phyloP scores from a whole-genome alignment of 2,797 vertebrate species.

The Catharus ustulatus region DNA sequence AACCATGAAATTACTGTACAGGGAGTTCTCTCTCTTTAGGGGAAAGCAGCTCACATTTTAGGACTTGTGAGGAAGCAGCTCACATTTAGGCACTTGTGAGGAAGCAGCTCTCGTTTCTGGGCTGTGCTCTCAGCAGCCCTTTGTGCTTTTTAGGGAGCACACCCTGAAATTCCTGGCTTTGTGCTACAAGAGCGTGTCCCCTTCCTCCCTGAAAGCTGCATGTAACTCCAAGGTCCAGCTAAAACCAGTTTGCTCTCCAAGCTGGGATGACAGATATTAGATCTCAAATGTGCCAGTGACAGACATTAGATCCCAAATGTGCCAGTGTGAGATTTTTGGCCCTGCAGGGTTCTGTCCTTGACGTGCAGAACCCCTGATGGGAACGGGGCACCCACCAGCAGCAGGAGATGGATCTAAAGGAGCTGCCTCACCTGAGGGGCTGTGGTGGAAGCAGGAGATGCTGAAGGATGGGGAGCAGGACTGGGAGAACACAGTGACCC shows the following conservation, averaged over 20 bases:
- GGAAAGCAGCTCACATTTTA: not conserved
- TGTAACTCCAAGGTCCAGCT: not conserved
- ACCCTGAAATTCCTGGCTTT: rapidly evolving
- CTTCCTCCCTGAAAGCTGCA: rapidly evolving
- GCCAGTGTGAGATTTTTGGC: rapidly evolving
- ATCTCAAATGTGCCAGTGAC: not conserved
- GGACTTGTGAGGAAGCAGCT: rapidly evolving
- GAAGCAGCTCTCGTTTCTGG: not conserved
- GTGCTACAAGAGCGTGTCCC: rapidly evolving
- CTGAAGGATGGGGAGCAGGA: not conserved
- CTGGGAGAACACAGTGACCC: not conserved
- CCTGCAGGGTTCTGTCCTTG: not conserved
- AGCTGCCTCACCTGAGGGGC: not conserved
- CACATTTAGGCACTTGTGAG: rapidly evolving
- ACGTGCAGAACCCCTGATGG: rapidly evolving
- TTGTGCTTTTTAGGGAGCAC: not conserved
- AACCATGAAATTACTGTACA: too few species aligned
- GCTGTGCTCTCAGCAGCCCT: rapidly evolving
- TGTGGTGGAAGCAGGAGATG: not conserved
- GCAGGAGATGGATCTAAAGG: not conserved
- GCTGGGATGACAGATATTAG: not conserved
- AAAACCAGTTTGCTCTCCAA: not conserved
- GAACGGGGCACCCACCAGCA: not conserved
- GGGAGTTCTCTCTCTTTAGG: not conserved
- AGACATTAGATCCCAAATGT: not conserved